phyloP scores from a whole-genome alignment of 1,140 invertebrate species.

The Danaus plexippus region DNA sequence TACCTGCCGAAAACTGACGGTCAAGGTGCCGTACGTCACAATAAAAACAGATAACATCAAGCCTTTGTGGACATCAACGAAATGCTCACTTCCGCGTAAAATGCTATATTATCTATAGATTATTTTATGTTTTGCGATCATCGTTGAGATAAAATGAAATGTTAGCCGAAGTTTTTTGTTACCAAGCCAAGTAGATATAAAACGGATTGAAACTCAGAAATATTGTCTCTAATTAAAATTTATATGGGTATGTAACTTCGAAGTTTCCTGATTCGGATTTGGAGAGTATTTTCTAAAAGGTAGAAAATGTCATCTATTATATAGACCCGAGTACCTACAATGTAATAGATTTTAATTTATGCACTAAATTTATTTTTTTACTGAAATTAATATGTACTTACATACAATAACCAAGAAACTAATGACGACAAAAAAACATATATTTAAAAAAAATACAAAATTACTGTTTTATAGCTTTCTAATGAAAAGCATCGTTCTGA shows the following conservation, averaged over 20 bases:
- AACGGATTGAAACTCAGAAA: no score
- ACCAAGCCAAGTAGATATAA: no score
- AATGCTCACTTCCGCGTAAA: constrained; percentile 60
- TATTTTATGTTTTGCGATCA: no score
- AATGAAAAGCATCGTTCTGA: constrained; percentile 25
- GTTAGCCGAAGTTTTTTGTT: constrained; percentile 1
- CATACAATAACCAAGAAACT: not conserved
- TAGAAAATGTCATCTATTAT: not conserved
- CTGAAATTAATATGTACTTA: not conserved
- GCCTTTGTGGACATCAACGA: constrained; percentile 15
- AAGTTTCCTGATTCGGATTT: not conserved
- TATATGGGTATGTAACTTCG: no score
- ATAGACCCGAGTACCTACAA: not conserved
- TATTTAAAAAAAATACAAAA: constrained; percentile 5
- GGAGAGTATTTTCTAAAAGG: constrained; percentile 1
- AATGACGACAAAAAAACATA: constrained; percentile 5
- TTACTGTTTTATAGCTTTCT: constrained; percentile 9
- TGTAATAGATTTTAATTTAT: no score
- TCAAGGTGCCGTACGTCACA: constrained; percentile 63
- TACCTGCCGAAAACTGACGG: constrained; percentile 64
- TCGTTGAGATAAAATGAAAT: not conserved
- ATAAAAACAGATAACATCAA: constrained; percentile 57
- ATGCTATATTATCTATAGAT: constrained; percentile 16
- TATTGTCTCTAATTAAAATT: no score
- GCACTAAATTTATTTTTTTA: no score